These are phyloP conservation scores for Pediacus dermestoides DNA, from an alignment of 2,888 invertebrate genomes.

Conservation along the genomic window DNA sequence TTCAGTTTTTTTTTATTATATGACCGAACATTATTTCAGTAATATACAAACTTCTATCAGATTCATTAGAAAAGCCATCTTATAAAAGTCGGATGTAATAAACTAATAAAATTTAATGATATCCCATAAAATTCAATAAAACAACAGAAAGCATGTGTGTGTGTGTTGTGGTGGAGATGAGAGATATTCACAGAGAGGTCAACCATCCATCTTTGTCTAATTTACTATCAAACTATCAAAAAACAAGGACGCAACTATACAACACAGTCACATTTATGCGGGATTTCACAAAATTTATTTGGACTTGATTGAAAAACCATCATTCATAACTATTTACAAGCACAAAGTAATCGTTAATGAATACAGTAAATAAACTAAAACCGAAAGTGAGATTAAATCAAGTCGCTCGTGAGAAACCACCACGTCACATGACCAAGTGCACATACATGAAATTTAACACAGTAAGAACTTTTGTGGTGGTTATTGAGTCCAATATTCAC, in stretches of 20 bases:
- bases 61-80: conserved; percentile 35
- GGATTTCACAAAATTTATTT: conserved; percentile 13
- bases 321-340: no score
- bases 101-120: conserved; percentile 40
- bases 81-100: conserved; percentile 34
- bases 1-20: conserved; percentile 2
- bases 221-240: neutral
- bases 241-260: neutral
- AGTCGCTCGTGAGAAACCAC: no score
- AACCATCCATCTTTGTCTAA: no score
- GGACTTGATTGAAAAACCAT: conserved; percentile 25
- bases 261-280: neutral
- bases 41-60: conserved; percentile 13
- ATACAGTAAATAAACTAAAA: no score
- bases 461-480: no score
- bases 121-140: conserved; percentile 36
- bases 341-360: no score
- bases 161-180: no score
- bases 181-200: no score
- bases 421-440: no score
- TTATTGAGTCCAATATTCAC: no score
- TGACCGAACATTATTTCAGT: conserved; percentile 2
- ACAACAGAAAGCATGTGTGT: conserved; percentile 37
- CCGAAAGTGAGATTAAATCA: no score
- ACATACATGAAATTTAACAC: no score